phyloP scores from a whole-genome alignment of 2,888 invertebrate species.

The Xestia xanthographa region DNA sequence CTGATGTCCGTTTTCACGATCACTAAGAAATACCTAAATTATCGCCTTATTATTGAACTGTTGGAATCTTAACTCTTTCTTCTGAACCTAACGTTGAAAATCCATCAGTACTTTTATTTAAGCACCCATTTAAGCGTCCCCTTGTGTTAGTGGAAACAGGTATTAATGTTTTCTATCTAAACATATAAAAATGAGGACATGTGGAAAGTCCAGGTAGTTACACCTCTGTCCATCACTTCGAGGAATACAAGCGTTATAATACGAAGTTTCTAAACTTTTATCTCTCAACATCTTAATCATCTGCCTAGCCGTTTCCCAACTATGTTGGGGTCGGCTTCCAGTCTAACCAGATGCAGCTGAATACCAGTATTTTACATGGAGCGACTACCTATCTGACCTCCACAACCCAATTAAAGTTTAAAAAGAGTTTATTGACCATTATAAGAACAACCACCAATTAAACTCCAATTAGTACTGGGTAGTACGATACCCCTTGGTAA shows the following conservation, averaged over 20 bases:
- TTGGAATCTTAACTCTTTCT: background rate
- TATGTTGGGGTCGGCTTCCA: too few species aligned
- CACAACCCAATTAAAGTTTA: too few species aligned
- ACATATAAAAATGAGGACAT: background rate
- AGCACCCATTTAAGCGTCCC: too few species aligned
- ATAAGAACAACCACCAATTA: too few species aligned
- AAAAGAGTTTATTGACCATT: too few species aligned
- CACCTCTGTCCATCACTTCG: background rate
- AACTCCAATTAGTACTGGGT: too few species aligned
- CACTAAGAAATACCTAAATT: background rate
- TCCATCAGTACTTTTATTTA: background rate
- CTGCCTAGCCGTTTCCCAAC: too few species aligned
- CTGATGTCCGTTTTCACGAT: too few species aligned
- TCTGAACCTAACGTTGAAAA: background rate
- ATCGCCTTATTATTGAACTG: background rate
- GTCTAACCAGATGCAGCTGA: too few species aligned
- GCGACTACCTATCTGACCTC: too few species aligned
- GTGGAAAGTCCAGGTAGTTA: background rate
- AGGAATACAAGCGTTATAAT: background rate
- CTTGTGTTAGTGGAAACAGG: background rate
- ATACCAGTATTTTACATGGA: too few species aligned
- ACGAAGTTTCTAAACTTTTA: slow-evolving; percentile 23
- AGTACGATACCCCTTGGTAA: too few species aligned
- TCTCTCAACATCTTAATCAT: background rate
- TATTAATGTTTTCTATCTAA: background rate